These are phyloP conservation scores for Ellobius talpinus DNA, from an alignment of 2,113 vertebrate genomes.

Conservation along the genomic window DNA sequence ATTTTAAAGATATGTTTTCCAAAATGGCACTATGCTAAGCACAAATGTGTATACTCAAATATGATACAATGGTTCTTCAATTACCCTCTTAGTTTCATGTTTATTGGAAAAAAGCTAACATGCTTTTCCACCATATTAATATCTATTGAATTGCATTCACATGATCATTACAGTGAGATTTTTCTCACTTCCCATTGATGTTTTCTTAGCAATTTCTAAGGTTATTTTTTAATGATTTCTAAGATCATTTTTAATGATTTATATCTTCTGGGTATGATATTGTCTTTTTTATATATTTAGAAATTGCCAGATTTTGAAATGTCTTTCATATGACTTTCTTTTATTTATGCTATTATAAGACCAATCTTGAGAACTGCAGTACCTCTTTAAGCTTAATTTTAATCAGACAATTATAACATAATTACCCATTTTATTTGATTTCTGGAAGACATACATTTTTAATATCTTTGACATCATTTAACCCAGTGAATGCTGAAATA, in stretches of 20 bases:
- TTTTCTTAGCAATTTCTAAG: neutral
- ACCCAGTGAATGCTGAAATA: neutral
- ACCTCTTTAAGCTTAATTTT: constrained; percentile 31
- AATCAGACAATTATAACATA: neutral
- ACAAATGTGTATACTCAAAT: neutral
- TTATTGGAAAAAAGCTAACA: constrained; percentile 57
- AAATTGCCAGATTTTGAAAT: constrained; percentile 60
- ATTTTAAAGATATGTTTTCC: neutral
- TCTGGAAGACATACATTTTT: neutral
- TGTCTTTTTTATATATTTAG: constrained; percentile 73
- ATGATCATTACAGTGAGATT: constrained; percentile 44
- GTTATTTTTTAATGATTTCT: neutral
- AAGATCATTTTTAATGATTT: neutral
- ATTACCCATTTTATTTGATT: neutral
- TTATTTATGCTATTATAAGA: neutral
- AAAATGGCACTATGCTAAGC: constrained; percentile 26
- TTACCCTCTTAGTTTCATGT: constrained; percentile 52
- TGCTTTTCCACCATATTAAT: constrained; percentile 45
- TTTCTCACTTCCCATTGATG: constrained; percentile 61
- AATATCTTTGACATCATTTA: neutral
- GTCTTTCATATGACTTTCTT: neutral
- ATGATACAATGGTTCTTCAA: neutral
- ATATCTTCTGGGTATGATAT: neutral
- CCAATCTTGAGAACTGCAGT: constrained; percentile 9
- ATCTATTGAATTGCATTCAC: constrained; percentile 78